These are phyloP conservation scores for Pygoscelis adeliae DNA, from an alignment of 2,113 vertebrate species.

Conservation along the genomic window DNA sequence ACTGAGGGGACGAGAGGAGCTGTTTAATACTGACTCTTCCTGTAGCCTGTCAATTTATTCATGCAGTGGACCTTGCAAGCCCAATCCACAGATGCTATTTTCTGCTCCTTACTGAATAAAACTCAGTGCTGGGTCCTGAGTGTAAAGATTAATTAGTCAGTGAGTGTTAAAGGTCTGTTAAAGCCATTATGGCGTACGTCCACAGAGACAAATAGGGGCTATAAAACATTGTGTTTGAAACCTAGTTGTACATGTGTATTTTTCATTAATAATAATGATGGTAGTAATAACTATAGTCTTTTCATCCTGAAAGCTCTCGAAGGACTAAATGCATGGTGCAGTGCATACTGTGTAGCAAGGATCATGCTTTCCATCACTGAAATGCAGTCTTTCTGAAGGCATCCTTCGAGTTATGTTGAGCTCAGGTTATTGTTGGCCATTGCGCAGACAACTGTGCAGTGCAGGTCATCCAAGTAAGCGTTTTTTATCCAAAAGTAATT, in stretches of 20 bases:
- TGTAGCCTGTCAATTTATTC: conserved; percentile 63
- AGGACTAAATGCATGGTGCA: conserved; percentile 37
- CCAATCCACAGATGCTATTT: conserved; percentile 58
- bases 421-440: not conserved
- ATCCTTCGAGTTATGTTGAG: not conserved
- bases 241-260: conserved; percentile 62
- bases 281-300: conserved; percentile 45
- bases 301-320: conserved; percentile 50
- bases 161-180: conserved; percentile 60
- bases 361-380: not conserved
- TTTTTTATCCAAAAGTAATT: not conserved
- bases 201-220: conserved; percentile 48
- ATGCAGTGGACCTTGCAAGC: conserved; percentile 58
- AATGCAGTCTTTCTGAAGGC: not conserved
- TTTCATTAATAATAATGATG: conserved; percentile 66
- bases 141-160: conserved; percentile 63
- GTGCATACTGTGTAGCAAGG: not conserved
- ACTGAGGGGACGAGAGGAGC: conserved; percentile 23
- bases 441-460: not conserved
- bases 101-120: conserved; percentile 51
- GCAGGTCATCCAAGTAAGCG: not conserved
- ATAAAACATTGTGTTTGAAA: conserved; percentile 57
- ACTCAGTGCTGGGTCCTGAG: conserved; percentile 21
- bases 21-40: conserved; percentile 23
- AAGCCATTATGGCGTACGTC: conserved; percentile 44